Evolutionary conservation across 2,888 invertebrate species (phyloP).

Genomic region (Siphlonurus alternatus): DNA sequence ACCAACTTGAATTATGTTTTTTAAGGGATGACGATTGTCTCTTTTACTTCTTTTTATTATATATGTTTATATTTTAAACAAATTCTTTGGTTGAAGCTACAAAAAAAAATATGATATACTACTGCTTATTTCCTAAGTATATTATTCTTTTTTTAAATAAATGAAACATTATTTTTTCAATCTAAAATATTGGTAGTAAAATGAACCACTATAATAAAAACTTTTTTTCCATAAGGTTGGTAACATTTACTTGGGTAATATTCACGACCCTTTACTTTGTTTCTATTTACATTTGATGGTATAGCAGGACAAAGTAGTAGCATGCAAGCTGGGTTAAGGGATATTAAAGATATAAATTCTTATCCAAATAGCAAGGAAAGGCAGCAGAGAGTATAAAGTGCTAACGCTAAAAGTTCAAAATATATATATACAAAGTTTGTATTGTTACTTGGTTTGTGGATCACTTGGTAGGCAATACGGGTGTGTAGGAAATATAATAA

Average conservation of each 20-base stretch:
- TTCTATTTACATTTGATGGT: background rate
- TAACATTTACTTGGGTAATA: no score
- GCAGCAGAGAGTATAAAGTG: background rate
- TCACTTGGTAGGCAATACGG: no score
- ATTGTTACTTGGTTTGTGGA: background rate
- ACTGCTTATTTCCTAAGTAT: background rate
- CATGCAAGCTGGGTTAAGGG: background rate
- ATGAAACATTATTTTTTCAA: background rate
- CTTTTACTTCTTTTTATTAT: no score
- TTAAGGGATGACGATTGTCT: no score
- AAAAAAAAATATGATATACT: no score
- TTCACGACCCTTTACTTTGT: background rate
- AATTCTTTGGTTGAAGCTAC: no score
- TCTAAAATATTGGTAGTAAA: background rate
- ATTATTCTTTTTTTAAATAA: background rate
- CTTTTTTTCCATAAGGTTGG: no score
- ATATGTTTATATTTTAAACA: no score
- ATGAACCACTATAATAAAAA: no score
- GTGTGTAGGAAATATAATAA: no score
- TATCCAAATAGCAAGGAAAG: background rate
- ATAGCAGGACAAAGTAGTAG: background rate
- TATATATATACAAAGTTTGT: background rate
- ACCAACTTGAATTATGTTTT: background rate
- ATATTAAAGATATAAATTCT: slow-evolving; percentile 3
- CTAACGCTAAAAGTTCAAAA: background rate